Evolutionary conservation across 2,888 invertebrate genomes (phyloP), one percentile per base, ranked within the genome.

Genomic region (Drosophila crucigera): DNA sequence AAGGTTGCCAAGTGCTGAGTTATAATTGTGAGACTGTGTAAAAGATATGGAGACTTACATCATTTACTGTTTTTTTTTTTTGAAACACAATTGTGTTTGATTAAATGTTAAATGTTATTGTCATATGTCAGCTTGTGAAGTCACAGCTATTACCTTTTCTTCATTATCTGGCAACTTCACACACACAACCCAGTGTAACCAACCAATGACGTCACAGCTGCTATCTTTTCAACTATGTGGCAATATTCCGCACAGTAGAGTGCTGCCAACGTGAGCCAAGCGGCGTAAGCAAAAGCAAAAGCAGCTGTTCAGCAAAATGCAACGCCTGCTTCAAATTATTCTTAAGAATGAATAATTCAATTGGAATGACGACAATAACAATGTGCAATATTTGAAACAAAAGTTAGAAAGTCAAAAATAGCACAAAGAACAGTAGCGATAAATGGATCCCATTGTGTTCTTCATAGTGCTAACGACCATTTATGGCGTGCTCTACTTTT

Each of bases 401-500:
- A 66, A 25, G 4, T 60, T 68, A 68, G 63, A 59, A 64, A 60
- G 22, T 37, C 19, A 50, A 35, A 28, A 47, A 52, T 28, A 50
- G 37, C 25, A 37, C 39, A 35, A 33, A 39, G 19, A 33, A 31
- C 54, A 53, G 43, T 31, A 39, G 68, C 79, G 61, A 72, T 43
- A 19, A 61, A 97, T 97, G 97, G 96, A 96, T 92, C 94, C 95
- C 68, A 92, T 95, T 62, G 93, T 95, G 82, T 94, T 96, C 73
- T 94, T 96, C 80, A 93, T 95, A 65, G 93, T 95, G 76, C 94
- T 96, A 76, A 93, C 95, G 76, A 94, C 95, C 58, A 94, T 96
- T 84, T 96, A 97, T 92, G 95, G 95, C 78, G 94, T 95, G 47
- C 93, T 97, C 82, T 95, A 96, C 92, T 97, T 97, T 92, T 96